Conservation (phyloP, 2,113 vertebrate genomes). For the Montifringilla adamsi region DNA sequence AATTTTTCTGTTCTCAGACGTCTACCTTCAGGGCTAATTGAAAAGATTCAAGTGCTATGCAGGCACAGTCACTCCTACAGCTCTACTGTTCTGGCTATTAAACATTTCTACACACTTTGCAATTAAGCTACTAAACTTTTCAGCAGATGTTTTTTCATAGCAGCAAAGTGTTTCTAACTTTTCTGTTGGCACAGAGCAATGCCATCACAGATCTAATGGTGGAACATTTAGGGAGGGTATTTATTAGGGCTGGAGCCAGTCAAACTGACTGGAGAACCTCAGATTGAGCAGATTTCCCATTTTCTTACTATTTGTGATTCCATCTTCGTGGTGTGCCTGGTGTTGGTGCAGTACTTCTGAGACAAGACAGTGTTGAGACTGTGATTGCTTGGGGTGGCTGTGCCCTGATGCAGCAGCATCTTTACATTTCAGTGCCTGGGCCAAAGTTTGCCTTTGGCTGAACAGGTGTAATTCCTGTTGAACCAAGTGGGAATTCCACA, state of each 20-base stretch:
- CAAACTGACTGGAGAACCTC: not conserved
- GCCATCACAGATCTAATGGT: not conserved
- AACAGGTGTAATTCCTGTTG: conserved; percentile 43
- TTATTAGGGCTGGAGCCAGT: not conserved
- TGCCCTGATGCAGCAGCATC: not conserved
- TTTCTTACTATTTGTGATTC: not conserved
- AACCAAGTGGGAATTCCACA: not conserved
- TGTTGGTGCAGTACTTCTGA: not conserved
- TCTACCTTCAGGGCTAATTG: conserved; percentile 27
- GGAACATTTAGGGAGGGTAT: not conserved
- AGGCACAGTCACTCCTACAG: not conserved
- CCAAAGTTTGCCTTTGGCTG: not conserved
- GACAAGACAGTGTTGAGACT: not conserved
- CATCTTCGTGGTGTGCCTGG: not conserved
- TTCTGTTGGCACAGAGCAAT: not conserved
- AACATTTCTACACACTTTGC: conserved; percentile 25
- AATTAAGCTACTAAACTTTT: conserved; percentile 46
- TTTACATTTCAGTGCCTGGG: not conserved
- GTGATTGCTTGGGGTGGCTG: not conserved
- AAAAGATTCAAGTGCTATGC: not conserved
- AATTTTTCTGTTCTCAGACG: not conserved
- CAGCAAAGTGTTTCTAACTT: not conserved
- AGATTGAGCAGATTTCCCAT: not conserved
- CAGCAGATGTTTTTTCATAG: conserved; percentile 29
- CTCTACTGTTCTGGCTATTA: not conserved